A percentile compares a stretch with the other conserved stretches of the same genome.
phyloP scores from a whole-genome alignment of 2,888 invertebrate species.

The Hydrotaea diabolus region DNA sequence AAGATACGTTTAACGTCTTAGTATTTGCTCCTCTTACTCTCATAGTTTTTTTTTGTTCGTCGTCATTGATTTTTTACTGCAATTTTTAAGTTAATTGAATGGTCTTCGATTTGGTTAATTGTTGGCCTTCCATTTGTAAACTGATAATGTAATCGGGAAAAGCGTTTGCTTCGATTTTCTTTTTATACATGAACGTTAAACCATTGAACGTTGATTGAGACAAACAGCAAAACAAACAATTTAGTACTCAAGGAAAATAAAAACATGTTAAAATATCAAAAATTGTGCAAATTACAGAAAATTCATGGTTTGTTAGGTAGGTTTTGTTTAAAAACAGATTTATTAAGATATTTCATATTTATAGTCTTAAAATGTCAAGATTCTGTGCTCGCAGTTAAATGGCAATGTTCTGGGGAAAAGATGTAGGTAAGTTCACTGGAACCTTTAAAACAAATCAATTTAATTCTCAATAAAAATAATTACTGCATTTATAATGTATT shows the following conservation, averaged over 20 bases:
- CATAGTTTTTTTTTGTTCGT: background rate
- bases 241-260: slow-evolving; percentile 57
- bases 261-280: slow-evolving; percentile 41
- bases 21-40: background rate
- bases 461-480: background rate
- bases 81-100: background rate
- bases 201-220: background rate
- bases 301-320: background rate
- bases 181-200: slow-evolving; percentile 41
- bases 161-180: slow-evolving; percentile 13
- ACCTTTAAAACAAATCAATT: background rate
- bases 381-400: no score
- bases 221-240: slow-evolving; percentile 33
- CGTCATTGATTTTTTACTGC: slow-evolving; percentile 24
- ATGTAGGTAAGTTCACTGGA: no score
- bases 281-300: background rate
- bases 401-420: no score
- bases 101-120: background rate
- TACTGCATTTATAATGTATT: no score
- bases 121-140: slow-evolving; percentile 31
- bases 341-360: no score
- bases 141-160: background rate
- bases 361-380: no score
- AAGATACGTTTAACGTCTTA: slow-evolving; percentile 27
- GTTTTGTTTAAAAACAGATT: no score